Percentiles rank a stretch among this genome's conserved stretches.
phyloP scores from a whole-genome alignment of 2,113 vertebrate species.

The Archilochus colubris region DNA sequence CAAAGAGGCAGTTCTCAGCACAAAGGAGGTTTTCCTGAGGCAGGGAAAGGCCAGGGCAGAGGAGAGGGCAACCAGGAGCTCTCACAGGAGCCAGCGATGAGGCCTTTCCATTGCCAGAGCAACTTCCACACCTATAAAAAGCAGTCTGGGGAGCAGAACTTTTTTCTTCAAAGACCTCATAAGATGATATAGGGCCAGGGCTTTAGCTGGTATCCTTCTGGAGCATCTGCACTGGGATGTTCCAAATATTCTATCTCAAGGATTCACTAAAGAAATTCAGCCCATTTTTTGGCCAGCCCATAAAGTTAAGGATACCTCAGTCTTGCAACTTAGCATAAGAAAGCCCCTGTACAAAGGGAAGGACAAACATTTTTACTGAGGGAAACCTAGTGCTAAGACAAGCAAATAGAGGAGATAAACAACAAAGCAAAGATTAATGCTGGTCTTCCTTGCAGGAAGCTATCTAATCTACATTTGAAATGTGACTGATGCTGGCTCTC shows the following conservation, averaged over 20 bases:
- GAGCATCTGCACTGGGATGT: background rate
- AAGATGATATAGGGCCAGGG: background rate
- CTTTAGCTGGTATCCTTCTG: background rate
- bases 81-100: rapidly evolving
- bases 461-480: background rate
- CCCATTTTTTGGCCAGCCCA: background rate
- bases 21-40: background rate
- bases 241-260: background rate
- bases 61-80: background rate
- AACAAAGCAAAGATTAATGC: background rate
- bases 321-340: background rate
- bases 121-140: no score
- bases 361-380: background rate
- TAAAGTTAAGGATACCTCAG: background rate
- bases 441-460: background rate
- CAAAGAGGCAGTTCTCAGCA: background rate
- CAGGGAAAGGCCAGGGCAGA: rapidly evolving
- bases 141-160: no score
- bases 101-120: background rate
- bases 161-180: background rate
- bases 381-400: background rate
- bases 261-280: background rate
- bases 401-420: background rate
- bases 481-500: background rate
- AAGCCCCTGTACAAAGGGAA: background rate